Percentiles rank a stretch among this genome's conserved stretches.
Evolutionary conservation across 2,113 vertebrate genomes (phyloP).

Genomic region (Syngnathoides biaculeatus): DNA sequence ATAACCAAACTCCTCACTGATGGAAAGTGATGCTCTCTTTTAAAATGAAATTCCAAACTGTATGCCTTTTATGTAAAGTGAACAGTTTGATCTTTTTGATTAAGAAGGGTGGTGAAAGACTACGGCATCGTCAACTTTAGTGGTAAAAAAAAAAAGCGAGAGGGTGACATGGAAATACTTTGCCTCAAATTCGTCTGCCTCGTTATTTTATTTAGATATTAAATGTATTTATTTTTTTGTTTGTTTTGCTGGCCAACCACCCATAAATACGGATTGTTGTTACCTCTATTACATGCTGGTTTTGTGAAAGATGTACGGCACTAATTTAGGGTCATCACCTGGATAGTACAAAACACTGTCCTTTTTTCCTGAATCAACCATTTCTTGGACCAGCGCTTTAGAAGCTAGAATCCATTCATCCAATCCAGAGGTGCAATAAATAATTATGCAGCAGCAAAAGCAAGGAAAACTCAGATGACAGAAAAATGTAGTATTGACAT

Average conservation of each 20-base stretch:
- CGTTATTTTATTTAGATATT: too few species aligned
- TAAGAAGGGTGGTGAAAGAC: slow-evolving; percentile 44
- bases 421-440: too few species aligned
- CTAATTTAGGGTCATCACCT: too few species aligned
- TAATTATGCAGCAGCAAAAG: too few species aligned
- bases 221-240: too few species aligned
- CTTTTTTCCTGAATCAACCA: too few species aligned
- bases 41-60: slow-evolving; percentile 38
- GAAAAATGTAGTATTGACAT: too few species aligned
- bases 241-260: too few species aligned
- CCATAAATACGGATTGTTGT: not conserved
- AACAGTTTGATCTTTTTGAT: slow-evolving; percentile 48
- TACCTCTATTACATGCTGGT: not conserved
- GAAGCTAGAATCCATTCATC: too few species aligned
- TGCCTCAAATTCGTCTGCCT: not conserved
- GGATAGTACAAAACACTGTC: too few species aligned
- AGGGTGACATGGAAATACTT: not conserved
- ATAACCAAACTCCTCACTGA: slow-evolving; percentile 48
- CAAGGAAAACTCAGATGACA: too few species aligned
- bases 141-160: slow-evolving; percentile 20
- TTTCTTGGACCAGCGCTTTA: too few species aligned
- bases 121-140: slow-evolving; percentile 16
- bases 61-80: slow-evolving; percentile 39
- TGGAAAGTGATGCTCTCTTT: slow-evolving; percentile 45
- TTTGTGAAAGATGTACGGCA: not conserved